A percentile compares a stretch with the other conserved stretches of the same genome.
phyloP scores from a whole-genome alignment of 2,797 vertebrate genomes.

The Hypotaenidia philippensis region DNA sequence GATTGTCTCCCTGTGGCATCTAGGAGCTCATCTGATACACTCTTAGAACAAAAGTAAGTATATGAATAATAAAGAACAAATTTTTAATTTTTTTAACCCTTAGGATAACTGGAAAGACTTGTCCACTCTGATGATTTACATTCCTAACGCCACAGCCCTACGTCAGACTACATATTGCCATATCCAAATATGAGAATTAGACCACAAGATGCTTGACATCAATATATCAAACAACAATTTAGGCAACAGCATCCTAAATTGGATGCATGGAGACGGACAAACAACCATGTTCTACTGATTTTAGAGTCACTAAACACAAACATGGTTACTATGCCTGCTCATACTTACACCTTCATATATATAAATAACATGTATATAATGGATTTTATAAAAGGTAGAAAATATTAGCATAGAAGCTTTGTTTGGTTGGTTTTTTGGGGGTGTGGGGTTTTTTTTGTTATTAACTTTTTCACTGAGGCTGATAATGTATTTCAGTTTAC shows the following conservation, averaged over 20 bases:
- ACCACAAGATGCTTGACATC: neutral
- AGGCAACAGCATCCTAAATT: neutral
- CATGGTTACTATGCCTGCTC: neutral
- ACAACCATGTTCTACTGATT: neutral
- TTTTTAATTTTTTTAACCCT: fast-evolving
- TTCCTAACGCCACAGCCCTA: neutral
- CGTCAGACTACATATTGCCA: neutral
- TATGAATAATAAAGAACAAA: neutral
- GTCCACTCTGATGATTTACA: neutral
- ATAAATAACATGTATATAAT: neutral
- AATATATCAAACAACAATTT: neutral
- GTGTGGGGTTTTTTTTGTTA: neutral
- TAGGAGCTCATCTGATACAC: neutral
- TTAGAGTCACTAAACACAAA: neutral
- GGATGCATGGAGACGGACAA: neutral
- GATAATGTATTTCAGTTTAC: neutral
- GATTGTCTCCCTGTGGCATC: neutral
- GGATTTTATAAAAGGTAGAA: neutral
- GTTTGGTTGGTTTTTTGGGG: neutral
- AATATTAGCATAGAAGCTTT: neutral
- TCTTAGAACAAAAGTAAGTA: neutral
- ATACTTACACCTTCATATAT: neutral
- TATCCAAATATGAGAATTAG: neutral
- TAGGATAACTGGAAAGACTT: fast-evolving
- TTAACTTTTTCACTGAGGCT: neutral